Percentiles rank a stretch among this genome's conserved stretches.
Evolutionary conservation across 2,113 vertebrate species (phyloP).

Genomic region (Erythrocercus mccallii): DNA sequence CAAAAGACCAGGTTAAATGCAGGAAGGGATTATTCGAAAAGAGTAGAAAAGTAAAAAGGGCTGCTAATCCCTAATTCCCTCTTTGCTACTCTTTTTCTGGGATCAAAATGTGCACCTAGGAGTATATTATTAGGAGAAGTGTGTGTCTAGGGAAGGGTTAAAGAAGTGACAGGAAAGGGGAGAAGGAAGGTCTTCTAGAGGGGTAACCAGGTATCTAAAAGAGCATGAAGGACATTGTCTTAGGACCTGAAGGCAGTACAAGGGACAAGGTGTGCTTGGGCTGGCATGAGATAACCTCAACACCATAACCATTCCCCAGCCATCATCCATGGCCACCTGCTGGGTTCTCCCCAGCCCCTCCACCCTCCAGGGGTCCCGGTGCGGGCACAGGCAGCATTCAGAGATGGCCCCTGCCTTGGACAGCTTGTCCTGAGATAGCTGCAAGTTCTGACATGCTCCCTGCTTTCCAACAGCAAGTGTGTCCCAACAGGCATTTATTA

Average conservation of each 20-base stretch:
- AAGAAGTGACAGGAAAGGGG: background rate
- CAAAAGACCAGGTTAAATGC: background rate
- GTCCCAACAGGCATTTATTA: background rate
- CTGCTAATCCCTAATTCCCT: background rate
- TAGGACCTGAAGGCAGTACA: background rate
- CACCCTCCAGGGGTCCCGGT: background rate
- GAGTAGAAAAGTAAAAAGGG: background rate
- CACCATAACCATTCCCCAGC: background rate
- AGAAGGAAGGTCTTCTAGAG: background rate
- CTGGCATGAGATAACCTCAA: background rate
- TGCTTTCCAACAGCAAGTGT: background rate
- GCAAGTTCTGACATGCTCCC: background rate
- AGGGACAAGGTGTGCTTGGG: background rate
- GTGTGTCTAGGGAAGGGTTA: background rate
- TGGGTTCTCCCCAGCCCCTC: background rate
- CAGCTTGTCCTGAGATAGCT: background rate
- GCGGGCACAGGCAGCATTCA: background rate
- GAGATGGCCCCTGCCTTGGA: background rate
- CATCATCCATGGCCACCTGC: background rate
- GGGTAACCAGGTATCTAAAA: background rate
- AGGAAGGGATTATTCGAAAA: background rate
- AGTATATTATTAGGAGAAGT: background rate
- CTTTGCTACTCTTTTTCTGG: background rate
- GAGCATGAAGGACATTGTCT: background rate
- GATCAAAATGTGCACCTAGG: background rate